Evolutionary conservation across 2,888 invertebrate genomes (phyloP), one percentile per base, ranked within the genome.

Genomic region (Bombylius major): DNA sequence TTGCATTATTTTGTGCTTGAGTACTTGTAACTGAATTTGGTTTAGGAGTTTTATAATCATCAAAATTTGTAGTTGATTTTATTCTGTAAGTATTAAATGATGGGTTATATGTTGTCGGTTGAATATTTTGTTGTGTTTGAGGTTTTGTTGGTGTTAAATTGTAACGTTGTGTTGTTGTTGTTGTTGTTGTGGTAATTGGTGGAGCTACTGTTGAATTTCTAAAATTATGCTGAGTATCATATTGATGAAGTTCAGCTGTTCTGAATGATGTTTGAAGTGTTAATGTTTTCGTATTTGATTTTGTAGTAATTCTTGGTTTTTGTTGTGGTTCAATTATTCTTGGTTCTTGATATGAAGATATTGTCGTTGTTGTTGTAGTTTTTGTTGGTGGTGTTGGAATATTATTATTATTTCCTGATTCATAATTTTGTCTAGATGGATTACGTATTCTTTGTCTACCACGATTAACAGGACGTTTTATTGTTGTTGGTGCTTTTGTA

Each of bases 91-190:
- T 49, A 52, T 50, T 55, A 39, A 47, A 50, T n/a, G 53, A 47
- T 4, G 73, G 73, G 59, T 69, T 73, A 45, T 70, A 73, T 0
- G 73, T 73, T 4, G 73, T 73, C 5, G 73, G 71, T 42, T 70
- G 70, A 13, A 72, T 70, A 52, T 68, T 66, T 53, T 69, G 68
- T 59, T 71, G 70, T 5, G 68, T 67, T 54, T 64, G 67, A 60
- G 36, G 53, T 52, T 50, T 50, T 57, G 13, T 50, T 53, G 54
- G 51, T 33, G 48, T 54, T 45, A 46, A 39, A 32, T 50, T 33
- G 31, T 48, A 13, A 53, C 57, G n/a, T 59, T 58, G 13, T 12
- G 62, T 47, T 14, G 62, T 53, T 23, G 61, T 55, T 48, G 61
- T 53, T 32, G 60, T 55, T 48, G 61, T 53, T 32, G 60, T 57